A percentile compares a stretch with the other conserved stretches of the same genome.
Conservation (phyloP, 35 echinoderm and acorn worm genomes). For the Chiridota heheva region DNA sequence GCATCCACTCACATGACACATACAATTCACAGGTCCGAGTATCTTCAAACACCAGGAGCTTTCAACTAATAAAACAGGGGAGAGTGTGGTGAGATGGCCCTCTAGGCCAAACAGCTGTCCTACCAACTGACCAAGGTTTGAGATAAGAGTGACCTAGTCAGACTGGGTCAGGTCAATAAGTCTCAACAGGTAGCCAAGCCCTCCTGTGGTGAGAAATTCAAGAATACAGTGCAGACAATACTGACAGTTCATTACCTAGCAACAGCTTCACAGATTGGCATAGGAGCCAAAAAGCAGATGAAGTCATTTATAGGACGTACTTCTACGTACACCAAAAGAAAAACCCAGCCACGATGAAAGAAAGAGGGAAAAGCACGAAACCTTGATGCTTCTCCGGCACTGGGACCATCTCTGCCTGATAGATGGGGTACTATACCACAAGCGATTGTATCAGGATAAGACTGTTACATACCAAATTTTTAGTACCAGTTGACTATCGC, state of each 20-base stretch:
- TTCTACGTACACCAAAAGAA: not conserved
- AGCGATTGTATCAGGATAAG: not conserved
- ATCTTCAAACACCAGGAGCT: too few relatives aligned
- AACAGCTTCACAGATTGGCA: not conserved
- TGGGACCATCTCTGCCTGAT: slow-evolving; percentile 2
- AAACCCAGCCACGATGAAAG: not conserved
- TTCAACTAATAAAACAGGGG: too few relatives aligned
- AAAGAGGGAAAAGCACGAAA: not conserved
- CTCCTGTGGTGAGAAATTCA: not conserved
- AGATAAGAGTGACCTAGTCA: too few relatives aligned
- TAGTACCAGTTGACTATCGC: not conserved
- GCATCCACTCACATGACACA: too few relatives aligned
- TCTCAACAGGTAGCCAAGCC: too few relatives aligned
- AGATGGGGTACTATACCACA: not conserved
- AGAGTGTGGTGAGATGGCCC: too few relatives aligned
- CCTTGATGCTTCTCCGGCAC: not conserved
- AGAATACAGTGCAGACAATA: too few relatives aligned
- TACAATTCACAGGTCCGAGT: too few relatives aligned
- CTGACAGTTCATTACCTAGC: not conserved
- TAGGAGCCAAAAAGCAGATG: not conserved
- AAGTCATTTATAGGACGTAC: not conserved
- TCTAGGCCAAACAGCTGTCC: too few relatives aligned
- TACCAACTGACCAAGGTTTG: too few relatives aligned
- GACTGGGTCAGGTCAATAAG: too few relatives aligned
- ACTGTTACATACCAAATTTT: not conserved